Evolutionary conservation across 2,797 vertebrate species (phyloP).

Genomic region (Enteromius thamalakanensis): DNA sequence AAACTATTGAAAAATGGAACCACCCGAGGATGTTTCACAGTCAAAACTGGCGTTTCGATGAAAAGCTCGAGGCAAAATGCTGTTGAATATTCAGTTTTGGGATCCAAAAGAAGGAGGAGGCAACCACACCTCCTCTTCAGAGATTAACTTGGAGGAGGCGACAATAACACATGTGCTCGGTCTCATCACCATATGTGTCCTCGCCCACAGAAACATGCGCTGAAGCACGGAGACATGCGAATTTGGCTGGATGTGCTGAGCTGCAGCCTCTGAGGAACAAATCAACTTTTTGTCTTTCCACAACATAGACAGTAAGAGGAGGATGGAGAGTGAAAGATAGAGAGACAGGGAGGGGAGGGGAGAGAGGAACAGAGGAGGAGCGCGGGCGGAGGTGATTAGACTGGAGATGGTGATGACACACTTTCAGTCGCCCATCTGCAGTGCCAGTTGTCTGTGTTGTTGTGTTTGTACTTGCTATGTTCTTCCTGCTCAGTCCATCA

Average conservation of each 20-base stretch:
- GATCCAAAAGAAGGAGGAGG: conserved; percentile 32
- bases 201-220: conserved; percentile 51
- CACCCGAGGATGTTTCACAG: conserved; percentile 15
- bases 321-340: conserved; percentile 58
- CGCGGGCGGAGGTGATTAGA: conserved; percentile 67
- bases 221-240: conserved; percentile 37
- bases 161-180: conserved; percentile 45
- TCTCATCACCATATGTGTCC: conserved; percentile 40
- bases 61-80: conserved; percentile 28
- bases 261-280: conserved; percentile 39
- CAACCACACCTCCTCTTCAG: conserved; percentile 71
- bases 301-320: conserved; percentile 55
- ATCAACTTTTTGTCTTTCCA: conserved; percentile 42
- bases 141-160: conserved; percentile 74
- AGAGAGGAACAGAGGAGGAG: conserved; percentile 40
- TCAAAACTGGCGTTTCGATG: conserved; percentile 23
- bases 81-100: conserved; percentile 42
- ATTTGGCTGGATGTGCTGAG: conserved; percentile 32
- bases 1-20: not conserved
- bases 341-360: conserved; percentile 42
- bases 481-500: conserved; percentile 4
- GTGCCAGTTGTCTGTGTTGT: conserved; percentile 52
- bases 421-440: conserved; percentile 73
- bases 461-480: conserved; percentile 27
- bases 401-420: conserved; percentile 73